Base-by-base conservation (phyloP, 2,113 vertebrate species). In the Rhinichthys klamathensis region DNA sequence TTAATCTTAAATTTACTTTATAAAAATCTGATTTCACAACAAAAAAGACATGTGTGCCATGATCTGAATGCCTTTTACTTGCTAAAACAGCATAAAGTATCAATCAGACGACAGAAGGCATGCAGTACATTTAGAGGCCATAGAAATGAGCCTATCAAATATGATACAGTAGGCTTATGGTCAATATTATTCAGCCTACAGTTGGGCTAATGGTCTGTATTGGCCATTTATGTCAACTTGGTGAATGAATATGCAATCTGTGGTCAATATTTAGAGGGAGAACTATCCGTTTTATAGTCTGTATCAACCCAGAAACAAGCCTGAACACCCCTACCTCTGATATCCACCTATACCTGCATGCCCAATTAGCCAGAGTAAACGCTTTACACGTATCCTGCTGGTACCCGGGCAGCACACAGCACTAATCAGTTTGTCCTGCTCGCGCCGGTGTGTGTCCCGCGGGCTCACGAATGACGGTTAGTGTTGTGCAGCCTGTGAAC, bases 371-470 rank as follows among this genome's bases (percentile, higher is more conserved):
- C 65, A 46, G 80, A 73, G 21, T 25, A 80, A 27, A 75, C 81
- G 77, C 90, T 88, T 90, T 91, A 91, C 90, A 90, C 85, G 87
- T 89, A 85, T 76, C 85, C 86, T 86, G 85, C 86, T 85, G 89
- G 86, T 86, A 87, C 80, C 65, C 23, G 82, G 72, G 83, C 76
- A 30, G 89, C 85, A 88, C 83, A 60, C 86, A 87, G 90, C 90
- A 79, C 41, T 73, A 70, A 82, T 76, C 88, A 85, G 86, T 85
- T 23, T 89, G 88, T 88, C 74, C 73, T 44, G 58, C 35, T 51
- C 73, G 41, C 18, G 49, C 81, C 32, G 15, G 77, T 38, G 54
- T 38, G 54, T 38, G 54, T 89, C 78, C 81, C 82, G 4, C 32
- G 63, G 82, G 88, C 76, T n/a, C 80, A 63, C 18, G 80, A 58